Evolutionary conservation across 1,140 invertebrate species (phyloP).

Genomic region (Teleogryllus occipitalis): DNA sequence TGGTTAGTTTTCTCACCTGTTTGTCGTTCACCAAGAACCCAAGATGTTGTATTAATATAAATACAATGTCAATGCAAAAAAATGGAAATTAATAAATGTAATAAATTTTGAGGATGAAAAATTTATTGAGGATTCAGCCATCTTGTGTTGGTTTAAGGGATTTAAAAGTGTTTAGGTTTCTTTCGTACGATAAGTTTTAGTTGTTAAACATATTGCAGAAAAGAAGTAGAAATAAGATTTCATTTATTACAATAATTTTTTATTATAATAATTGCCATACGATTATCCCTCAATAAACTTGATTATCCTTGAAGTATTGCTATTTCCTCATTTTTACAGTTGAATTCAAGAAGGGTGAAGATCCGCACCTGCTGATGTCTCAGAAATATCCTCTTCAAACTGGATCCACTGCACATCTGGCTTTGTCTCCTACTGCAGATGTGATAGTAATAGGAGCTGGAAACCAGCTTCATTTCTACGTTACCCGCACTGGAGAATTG

Average conservation of each 20-base stretch:
- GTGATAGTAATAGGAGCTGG: conserved; percentile 60
- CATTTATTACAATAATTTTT: not conserved
- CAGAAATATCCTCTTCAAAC: conserved; percentile 45
- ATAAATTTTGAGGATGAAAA: too few relatives aligned
- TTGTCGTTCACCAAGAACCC: too few relatives aligned
- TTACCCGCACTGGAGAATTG: conserved; percentile 50
- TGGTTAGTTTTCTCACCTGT: conserved; percentile 40
- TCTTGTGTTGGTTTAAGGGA: too few relatives aligned
- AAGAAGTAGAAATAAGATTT: not conserved
- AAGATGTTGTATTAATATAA: too few relatives aligned
- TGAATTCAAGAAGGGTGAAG: conserved; percentile 67
- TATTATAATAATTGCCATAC: not conserved
- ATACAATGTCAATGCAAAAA: too few relatives aligned
- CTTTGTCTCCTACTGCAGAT: conserved; percentile 67
- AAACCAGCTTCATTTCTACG: conserved; percentile 58
- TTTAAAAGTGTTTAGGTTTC: too few relatives aligned
- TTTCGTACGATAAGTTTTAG: too few relatives aligned
- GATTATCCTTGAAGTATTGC: not conserved
- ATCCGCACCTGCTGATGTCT: conserved; percentile 57
- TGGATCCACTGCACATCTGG: conserved; percentile 40
- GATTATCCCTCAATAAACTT: not conserved
- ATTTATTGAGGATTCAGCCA: too few relatives aligned
- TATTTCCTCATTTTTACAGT: conserved; percentile 46
- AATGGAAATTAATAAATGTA: too few relatives aligned
- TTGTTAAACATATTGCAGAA: too few relatives aligned